Evolutionary conservation across 2,797 vertebrate species (phyloP).

Genomic region (Moxostoma hubbsi): DNA sequence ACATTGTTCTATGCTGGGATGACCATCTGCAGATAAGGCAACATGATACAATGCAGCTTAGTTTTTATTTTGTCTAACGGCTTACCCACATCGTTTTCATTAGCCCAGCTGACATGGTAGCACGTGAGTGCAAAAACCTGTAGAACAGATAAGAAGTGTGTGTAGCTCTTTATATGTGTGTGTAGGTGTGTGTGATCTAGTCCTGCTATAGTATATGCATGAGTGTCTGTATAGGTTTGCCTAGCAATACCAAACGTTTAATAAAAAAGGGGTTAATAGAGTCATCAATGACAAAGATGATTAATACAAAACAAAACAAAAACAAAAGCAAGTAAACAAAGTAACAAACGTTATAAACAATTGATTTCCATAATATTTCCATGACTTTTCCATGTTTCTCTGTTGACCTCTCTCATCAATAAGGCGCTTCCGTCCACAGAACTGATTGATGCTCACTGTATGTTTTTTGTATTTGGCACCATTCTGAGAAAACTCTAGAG

Average conservation of each 20-base stretch:
- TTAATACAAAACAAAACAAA: too few species aligned
- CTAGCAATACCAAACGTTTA: not conserved
- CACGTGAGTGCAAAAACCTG: not conserved
- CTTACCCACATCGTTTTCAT: not conserved
- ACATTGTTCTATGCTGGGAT: not conserved
- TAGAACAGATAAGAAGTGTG: constrained; percentile 63
- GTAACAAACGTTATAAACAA: too few species aligned
- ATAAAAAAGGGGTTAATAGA: too few species aligned
- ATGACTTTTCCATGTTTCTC: too few species aligned
- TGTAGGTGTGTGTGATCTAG: constrained; percentile 41
- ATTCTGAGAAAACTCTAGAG: too few species aligned
- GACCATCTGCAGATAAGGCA: not conserved
- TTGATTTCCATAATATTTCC: too few species aligned
- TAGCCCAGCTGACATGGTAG: constrained; percentile 24
- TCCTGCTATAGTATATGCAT: not conserved
- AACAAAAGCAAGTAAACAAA: too few species aligned
- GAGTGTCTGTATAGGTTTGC: not conserved
- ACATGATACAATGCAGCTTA: not conserved
- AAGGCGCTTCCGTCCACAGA: too few species aligned
- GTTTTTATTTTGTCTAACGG: not conserved
- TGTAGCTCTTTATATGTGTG: constrained; percentile 13
- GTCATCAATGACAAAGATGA: too few species aligned
- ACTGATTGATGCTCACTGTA: too few species aligned
- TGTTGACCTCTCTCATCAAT: too few species aligned
- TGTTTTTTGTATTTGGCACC: too few species aligned